These are phyloP conservation scores for Rutpela maculata DNA, from an alignment of 2,888 invertebrate species.

Conservation along the genomic window DNA sequence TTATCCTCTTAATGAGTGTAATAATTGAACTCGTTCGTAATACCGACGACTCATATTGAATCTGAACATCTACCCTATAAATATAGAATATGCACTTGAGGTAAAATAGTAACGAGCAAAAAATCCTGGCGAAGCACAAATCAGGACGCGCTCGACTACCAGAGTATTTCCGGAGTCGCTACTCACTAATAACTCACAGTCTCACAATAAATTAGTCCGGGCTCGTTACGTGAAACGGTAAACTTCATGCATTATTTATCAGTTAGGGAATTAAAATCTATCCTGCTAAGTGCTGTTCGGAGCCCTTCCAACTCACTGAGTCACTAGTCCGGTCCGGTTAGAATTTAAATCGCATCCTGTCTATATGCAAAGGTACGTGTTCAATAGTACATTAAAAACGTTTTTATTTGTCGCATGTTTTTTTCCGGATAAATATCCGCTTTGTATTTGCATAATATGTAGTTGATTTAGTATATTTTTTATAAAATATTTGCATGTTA, in stretches of 20 bases:
- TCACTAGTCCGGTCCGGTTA: slow-evolving; percentile 1
- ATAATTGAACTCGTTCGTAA: too few species aligned
- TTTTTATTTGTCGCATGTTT: background rate
- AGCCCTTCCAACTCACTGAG: slow-evolving; percentile 17
- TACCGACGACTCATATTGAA: background rate
- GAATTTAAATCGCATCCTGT: slow-evolving; percentile 3
- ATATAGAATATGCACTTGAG: background rate
- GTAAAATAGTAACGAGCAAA: slow-evolving; percentile 8
- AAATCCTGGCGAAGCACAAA: background rate
- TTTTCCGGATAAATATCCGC: background rate
- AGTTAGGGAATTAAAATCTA: slow-evolving; percentile 40
- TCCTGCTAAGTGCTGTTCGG: slow-evolving; percentile 30
- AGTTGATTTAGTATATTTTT: background rate
- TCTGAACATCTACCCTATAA: background rate
- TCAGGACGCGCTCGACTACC: slow-evolving; percentile 14
- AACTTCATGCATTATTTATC: slow-evolving; percentile 61
- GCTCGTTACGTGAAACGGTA: slow-evolving; percentile 60
- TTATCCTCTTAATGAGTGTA: too few species aligned
- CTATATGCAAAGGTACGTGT: background rate
- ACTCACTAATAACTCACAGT: slow-evolving; percentile 56
- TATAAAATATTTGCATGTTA: background rate
- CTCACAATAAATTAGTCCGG: slow-evolving; percentile 59
- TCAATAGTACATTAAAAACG: background rate
- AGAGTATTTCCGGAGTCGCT: slow-evolving; percentile 19
- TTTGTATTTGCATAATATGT: background rate